Evolutionary conservation across 2,888 invertebrate genomes (phyloP), one percentile per base, ranked within the genome.

Genomic region (Hyles lineata): DNA sequence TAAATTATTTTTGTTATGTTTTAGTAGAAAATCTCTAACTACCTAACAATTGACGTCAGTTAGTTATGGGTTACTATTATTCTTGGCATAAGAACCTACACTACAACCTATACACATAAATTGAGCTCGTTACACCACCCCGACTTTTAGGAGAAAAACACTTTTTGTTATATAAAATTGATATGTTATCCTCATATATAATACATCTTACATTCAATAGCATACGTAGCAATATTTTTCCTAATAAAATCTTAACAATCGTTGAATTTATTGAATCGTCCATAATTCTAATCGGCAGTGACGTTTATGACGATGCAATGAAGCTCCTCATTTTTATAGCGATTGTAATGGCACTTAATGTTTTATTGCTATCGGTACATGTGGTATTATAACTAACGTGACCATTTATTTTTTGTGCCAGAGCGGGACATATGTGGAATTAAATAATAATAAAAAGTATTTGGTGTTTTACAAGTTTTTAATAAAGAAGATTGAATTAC

Each of bases 301-400:
- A 74, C 74, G 43, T 78, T 82, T 79, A 80, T 70, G 76, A 76
- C 73, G n/a, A 73, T 70, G 69, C 62, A 73, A 76, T 73, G 50
- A 72, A 63, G 21, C 58, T 76, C 75, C 72, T 73, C 70, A 77
- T 43, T 63, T 72, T 72, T 23, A 60, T 70, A 29, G 43, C 50
- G 50, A 29, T 70, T 19, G 61, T 55, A 70, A 50, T 72, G 67
- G 17, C 15, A 55, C 67, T 69, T 25, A 55, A 70, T 55, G 67
- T 62, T 69, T 72, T 72, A 72, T 52, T 69, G 21, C 70, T 70
- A 74, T 67, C 58, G 70, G 70, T 70, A 70, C 72, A 70, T 52
- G 59, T 58, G 78, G n/a, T 55, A 75, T 78, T 83, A 80, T 82
- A 80, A 83, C 89, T 87, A 86, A 89, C n/a, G n/a, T n/a, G n/a